Evolutionary conservation across 2,113 vertebrate species (phyloP).

Genomic region (Lepisosteus oculatus): DNA sequence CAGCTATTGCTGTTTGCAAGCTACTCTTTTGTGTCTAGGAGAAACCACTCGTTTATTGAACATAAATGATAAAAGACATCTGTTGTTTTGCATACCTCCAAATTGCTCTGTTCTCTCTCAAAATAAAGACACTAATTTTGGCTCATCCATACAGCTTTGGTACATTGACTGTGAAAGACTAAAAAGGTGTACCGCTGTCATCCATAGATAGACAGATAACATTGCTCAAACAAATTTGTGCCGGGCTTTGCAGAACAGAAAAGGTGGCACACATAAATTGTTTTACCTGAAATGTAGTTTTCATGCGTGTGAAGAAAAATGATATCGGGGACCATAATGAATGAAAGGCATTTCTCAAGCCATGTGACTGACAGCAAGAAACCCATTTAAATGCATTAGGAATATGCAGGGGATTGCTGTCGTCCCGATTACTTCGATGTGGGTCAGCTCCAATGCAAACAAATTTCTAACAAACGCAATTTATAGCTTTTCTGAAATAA

Average conservation of each 20-base stretch:
- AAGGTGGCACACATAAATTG: conserved; percentile 20
- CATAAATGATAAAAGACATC: too few species aligned
- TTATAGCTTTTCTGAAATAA: conserved; percentile 20
- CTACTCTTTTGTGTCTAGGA: too few species aligned
- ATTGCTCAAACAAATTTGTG: conserved; percentile 11
- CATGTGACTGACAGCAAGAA: conserved; percentile 19
- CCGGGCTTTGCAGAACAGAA: background rate
- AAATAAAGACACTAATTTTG: background rate
- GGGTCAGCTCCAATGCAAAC: conserved; percentile 6
- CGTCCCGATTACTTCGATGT: conserved; percentile 8
- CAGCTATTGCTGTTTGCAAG: too few species aligned
- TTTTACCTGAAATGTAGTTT: conserved; percentile 15
- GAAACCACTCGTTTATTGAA: too few species aligned
- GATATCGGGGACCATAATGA: conserved; percentile 11
- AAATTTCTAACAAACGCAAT: conserved; percentile 24
- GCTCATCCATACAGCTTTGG: background rate
- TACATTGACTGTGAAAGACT: conserved; percentile 16
- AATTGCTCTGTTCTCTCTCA: too few species aligned
- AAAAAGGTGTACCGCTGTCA: conserved; percentile 13
- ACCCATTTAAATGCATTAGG: conserved; percentile 34
- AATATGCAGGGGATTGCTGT: conserved; percentile 14
- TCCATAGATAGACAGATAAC: conserved; percentile 18
- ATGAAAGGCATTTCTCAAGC: conserved; percentile 22
- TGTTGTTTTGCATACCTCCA: too few species aligned
- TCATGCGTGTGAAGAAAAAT: conserved; percentile 10